Conservation (phyloP, 2,888 invertebrate genomes). For the Rhynchonema sp. region DNA sequence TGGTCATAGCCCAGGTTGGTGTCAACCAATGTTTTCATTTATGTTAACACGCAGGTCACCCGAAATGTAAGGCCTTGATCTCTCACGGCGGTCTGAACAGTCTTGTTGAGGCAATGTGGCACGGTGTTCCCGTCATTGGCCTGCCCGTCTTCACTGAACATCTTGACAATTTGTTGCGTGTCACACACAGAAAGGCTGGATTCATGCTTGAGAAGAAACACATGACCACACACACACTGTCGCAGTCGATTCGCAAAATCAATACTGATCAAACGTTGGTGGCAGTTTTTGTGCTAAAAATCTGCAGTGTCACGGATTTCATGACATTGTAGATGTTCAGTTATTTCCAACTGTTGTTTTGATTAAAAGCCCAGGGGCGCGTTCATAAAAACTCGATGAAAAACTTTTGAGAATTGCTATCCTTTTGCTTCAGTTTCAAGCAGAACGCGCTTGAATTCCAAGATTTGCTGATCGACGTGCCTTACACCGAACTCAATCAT, state of each 20-base stretch:
- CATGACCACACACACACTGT: slow-evolving; percentile 9
- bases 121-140: slow-evolving; percentile 23
- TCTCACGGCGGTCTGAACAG: slow-evolving; percentile 25
- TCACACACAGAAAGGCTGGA: slow-evolving; percentile 21
- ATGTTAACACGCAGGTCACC: slow-evolving; percentile 16
- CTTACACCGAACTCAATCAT: slow-evolving; percentile 25
- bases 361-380: no score
- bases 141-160: slow-evolving; percentile 19
- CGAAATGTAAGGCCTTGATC: slow-evolving; percentile 21
- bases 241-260: slow-evolving; percentile 11
- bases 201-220: slow-evolving; percentile 16
- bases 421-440: slow-evolving; percentile 13
- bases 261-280: slow-evolving; percentile 10
- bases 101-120: slow-evolving; percentile 25
- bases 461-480: slow-evolving; percentile 26
- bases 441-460: slow-evolving; percentile 23
- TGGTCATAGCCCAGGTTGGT: no score
- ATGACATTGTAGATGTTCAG: no score
- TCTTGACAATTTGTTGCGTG: slow-evolving; percentile 16
- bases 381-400: not conserved
- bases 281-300: not conserved
- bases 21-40: no score
- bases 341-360: no score
- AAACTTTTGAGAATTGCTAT: slow-evolving; percentile 7
- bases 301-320: no score